Conservation (phyloP, 2,888 invertebrate species). For the Lycia hirtaria region DNA sequence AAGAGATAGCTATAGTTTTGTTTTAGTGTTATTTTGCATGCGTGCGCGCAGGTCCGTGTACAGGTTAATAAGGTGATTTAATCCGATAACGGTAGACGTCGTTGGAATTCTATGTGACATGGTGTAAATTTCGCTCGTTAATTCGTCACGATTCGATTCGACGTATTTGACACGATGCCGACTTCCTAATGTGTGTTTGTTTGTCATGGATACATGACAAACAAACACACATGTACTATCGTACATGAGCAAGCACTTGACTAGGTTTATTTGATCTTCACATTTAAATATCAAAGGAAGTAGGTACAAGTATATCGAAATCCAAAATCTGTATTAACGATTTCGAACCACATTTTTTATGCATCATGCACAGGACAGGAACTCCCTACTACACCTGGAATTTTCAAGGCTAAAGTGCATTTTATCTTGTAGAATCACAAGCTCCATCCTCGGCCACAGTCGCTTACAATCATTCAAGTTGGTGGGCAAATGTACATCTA, state of each 20-base stretch:
- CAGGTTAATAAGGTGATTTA: constrained; percentile 66
- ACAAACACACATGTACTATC: constrained; percentile 9
- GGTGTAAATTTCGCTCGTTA: constrained; percentile 40
- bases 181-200: constrained; percentile 9
- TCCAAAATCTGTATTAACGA: too few species aligned
- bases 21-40: constrained; percentile 54
- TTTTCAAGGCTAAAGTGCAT: too few species aligned
- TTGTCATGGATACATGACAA: neutral
- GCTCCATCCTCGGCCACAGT: too few species aligned
- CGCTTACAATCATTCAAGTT: too few species aligned
- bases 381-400: too few species aligned
- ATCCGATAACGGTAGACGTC: constrained; percentile 60
- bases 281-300: too few species aligned
- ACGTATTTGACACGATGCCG: constrained; percentile 9
- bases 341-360: too few species aligned
- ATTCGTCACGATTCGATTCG: constrained; percentile 29
- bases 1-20: constrained; percentile 42
- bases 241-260: neutral
- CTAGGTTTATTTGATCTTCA: too few species aligned
- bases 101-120: constrained; percentile 50
- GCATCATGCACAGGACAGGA: too few species aligned
- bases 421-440: too few species aligned
- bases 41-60: constrained; percentile 55
- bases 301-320: too few species aligned
- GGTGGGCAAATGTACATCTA: too few species aligned